Percentiles rank a stretch among this genome's conserved stretches.
phyloP scores from a whole-genome alignment of 2,797 vertebrate species.

The Apogon talboti region DNA sequence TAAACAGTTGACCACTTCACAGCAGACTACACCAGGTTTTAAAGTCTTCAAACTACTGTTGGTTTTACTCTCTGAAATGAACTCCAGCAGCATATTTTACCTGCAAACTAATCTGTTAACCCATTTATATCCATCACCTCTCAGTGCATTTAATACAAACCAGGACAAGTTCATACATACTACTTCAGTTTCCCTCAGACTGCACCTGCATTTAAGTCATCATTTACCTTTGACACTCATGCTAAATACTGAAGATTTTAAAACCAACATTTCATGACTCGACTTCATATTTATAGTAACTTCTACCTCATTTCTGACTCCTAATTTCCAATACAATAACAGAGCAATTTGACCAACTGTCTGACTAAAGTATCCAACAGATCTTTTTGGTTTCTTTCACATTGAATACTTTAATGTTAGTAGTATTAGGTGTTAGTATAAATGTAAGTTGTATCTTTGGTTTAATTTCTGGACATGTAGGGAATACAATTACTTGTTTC shows the following conservation, averaged over 20 bases:
- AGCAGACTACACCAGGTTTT: slow-evolving; percentile 55
- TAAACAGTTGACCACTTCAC: background rate
- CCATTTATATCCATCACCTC: too few relatives aligned
- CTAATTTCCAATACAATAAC: too few relatives aligned
- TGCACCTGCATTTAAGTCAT: background rate
- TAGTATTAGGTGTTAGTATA: too few relatives aligned
- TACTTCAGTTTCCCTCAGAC: slow-evolving; percentile 20
- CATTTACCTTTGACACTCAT: slow-evolving; percentile 10
- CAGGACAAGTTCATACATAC: slow-evolving; percentile 16
- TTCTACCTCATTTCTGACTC: background rate
- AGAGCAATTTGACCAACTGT: too few relatives aligned
- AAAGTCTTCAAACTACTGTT: slow-evolving; percentile 65
- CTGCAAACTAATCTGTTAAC: background rate
- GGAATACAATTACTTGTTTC: too few relatives aligned
- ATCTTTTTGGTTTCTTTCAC: too few relatives aligned
- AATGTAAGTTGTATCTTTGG: too few relatives aligned
- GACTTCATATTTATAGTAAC: background rate
- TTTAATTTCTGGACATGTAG: too few relatives aligned
- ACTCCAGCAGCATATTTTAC: slow-evolving; percentile 50
- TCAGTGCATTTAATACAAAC: slow-evolving; percentile 27
- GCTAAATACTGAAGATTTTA: background rate
- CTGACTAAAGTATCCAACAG: too few relatives aligned
- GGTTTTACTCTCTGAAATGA: slow-evolving; percentile 70
- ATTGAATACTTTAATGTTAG: too few relatives aligned
- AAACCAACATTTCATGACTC: slow-evolving; percentile 1